These are phyloP conservation scores for Watsonalla cultraria DNA, from an alignment of 2,888 invertebrate species.

Conservation along the genomic window DNA sequence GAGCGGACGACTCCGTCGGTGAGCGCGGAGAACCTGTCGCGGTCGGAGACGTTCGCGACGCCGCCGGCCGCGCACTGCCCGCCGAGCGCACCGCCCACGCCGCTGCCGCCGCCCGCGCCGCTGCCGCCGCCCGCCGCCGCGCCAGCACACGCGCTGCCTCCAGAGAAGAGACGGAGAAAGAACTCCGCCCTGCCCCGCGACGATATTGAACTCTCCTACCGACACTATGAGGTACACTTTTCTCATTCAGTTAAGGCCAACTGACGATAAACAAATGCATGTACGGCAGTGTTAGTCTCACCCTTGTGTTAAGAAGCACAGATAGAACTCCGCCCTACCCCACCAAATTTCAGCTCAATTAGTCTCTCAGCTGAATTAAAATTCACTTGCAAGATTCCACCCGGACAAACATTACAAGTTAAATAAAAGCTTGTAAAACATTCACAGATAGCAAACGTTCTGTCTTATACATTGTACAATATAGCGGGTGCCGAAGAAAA, in stretches of 20 bases:
- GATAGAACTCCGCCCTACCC: too few relatives aligned
- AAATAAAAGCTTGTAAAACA: too few relatives aligned
- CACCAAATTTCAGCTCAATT: too few relatives aligned
- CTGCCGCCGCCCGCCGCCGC: constrained; percentile 28
- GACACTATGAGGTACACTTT: constrained; percentile 59
- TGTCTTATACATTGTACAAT: too few relatives aligned
- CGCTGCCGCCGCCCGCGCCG: constrained; percentile 38
- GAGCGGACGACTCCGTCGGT: constrained; percentile 70
- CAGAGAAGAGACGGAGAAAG: constrained; percentile 69
- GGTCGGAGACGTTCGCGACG: constrained; percentile 64
- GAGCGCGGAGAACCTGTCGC: constrained; percentile 70
- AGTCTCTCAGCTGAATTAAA: too few relatives aligned
- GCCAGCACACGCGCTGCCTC: constrained; percentile 35
- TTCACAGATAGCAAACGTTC: too few relatives aligned
- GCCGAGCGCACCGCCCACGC: constrained; percentile 50
- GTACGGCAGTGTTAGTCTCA: not conserved
- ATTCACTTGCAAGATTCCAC: too few relatives aligned
- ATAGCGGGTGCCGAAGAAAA: too few relatives aligned
- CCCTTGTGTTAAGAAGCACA: too few relatives aligned
- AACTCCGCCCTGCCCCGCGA: constrained; percentile 64
- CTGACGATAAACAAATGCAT: not conserved
- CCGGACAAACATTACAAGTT: too few relatives aligned
- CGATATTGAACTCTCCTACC: constrained; percentile 57
- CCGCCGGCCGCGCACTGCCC: constrained; percentile 61
- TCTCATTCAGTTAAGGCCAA: not conserved